Conservation (phyloP, 1,140 invertebrate species). For the Tribolium madens region DNA sequence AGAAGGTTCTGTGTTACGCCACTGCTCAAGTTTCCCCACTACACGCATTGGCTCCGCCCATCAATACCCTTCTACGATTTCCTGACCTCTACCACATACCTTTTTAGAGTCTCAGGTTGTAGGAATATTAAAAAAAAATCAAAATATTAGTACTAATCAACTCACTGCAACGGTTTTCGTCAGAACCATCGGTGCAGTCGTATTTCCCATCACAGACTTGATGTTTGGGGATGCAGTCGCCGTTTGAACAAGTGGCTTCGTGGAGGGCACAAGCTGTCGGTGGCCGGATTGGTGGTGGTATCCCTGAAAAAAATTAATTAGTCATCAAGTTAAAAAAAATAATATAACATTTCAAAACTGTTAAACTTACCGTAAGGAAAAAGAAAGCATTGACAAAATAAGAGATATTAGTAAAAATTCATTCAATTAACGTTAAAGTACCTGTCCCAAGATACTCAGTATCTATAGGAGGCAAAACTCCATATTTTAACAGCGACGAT, state of each 20-base stretch:
- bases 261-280: slow-evolving; percentile 76
- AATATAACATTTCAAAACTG: background rate
- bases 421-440: slow-evolving; percentile 49
- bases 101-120: too few relatives aligned
- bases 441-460: slow-evolving; percentile 65
- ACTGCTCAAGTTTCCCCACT: too few relatives aligned
- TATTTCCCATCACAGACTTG: slow-evolving; percentile 84
- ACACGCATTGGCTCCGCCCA: too few relatives aligned
- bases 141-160: too few relatives aligned
- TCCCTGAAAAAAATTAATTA: slow-evolving; percentile 25
- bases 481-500: slow-evolving; percentile 64
- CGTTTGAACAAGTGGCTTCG: slow-evolving; percentile 92
- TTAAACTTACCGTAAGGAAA: slow-evolving; percentile 16
- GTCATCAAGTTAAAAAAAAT: too few relatives aligned
- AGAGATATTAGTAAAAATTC: slow-evolving; percentile 14
- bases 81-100: too few relatives aligned
- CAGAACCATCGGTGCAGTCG: slow-evolving; percentile 89
- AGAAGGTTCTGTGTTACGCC: too few relatives aligned
- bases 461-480: slow-evolving; percentile 63
- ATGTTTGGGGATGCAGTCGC: slow-evolving; percentile 87
- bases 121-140: too few relatives aligned
- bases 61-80: too few relatives aligned
- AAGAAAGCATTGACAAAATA: slow-evolving; percentile 14
- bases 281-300: slow-evolving; percentile 61
- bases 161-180: slow-evolving; percentile 88